These are phyloP conservation scores for Aselliscus stoliczkanus DNA, from an alignment of 2,797 vertebrate genomes.

Conservation along the genomic window DNA sequence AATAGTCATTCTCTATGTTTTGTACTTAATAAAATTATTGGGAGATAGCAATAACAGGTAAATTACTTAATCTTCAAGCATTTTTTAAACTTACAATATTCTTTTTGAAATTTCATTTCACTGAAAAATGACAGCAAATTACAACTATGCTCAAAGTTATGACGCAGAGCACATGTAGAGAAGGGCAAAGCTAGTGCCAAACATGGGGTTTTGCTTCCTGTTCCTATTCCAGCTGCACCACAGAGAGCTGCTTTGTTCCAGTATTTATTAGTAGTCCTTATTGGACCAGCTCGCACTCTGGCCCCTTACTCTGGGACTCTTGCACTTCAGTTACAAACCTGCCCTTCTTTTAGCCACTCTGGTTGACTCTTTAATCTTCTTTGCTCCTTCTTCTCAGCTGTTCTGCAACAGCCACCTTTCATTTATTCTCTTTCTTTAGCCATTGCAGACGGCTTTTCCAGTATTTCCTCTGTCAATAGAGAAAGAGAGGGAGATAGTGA, in stretches of 20 bases:
- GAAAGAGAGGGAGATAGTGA: no score
- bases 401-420: neutral
- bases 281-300: rapidly evolving
- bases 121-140: neutral
- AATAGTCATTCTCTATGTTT: neutral
- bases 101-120: neutral
- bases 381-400: neutral
- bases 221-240: neutral
- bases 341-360: neutral
- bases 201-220: rapidly evolving
- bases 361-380: neutral
- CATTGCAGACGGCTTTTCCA: neutral
- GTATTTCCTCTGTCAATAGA: no score
- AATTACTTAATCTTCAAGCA: neutral
- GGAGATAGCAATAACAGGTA: neutral
- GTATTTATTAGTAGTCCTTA: neutral
- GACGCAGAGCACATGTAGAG: neutral
- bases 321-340: neutral
- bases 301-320: neutral
- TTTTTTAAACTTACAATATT: neutral
- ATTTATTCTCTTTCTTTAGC: neutral
- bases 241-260: neutral
- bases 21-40: neutral
- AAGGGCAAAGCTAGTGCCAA: neutral
- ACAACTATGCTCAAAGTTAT: neutral